These are phyloP conservation scores for Neotoma lepida DNA, from an alignment of 2,113 vertebrate species.

Conservation along the genomic window DNA sequence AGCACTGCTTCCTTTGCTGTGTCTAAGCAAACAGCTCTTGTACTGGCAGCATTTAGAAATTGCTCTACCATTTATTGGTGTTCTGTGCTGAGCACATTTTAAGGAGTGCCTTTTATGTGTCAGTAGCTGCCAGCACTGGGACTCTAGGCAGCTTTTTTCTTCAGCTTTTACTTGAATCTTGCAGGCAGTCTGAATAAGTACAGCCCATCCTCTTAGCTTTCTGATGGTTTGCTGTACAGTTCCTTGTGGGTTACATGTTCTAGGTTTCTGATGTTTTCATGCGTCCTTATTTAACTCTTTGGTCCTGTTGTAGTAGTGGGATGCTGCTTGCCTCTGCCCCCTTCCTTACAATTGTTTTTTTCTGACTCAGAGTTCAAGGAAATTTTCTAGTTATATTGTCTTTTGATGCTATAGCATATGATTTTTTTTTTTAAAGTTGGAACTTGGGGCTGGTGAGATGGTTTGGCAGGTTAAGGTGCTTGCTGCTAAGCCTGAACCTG, in stretches of 20 bases:
- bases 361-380: constrained; percentile 1
- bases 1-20: background rate
- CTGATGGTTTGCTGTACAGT: background rate
- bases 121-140: background rate
- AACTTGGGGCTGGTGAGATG: background rate
- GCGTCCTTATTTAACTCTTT: background rate
- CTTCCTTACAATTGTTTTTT: background rate
- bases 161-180: background rate
- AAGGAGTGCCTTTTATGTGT: background rate
- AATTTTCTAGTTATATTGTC: background rate
- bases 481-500: background rate
- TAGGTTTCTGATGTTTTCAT: background rate
- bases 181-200: background rate
- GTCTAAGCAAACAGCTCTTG: constrained; percentile 30
- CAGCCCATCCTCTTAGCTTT: background rate
- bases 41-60: background rate
- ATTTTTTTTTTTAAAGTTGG: background rate
- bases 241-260: background rate
- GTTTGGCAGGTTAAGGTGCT: background rate
- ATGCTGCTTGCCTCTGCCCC: background rate
- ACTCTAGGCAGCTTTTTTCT: background rate
- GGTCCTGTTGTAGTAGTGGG: background rate
- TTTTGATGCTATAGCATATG: background rate
- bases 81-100: background rate
- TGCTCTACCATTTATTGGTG: background rate